Base-by-base conservation (phyloP, 2,797 vertebrate species). In the Acrocephalus scirpaceus region DNA sequence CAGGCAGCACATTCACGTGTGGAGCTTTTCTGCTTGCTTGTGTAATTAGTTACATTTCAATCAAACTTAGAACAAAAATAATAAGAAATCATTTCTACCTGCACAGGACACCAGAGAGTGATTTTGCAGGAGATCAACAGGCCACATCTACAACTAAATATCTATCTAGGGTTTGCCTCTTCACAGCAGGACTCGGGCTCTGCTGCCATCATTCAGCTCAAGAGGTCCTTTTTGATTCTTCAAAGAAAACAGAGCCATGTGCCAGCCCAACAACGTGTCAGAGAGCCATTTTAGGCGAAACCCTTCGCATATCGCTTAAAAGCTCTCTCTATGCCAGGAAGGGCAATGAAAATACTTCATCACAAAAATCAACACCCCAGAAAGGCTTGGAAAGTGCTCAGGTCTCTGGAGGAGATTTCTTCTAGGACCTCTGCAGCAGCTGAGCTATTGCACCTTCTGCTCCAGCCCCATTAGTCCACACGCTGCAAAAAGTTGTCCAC, bases 21-120 rank as follows among this genome's bases (percentile, higher is more conserved):
- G 64, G 44, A 78, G 94, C 38, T 92, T 91, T 93, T 82, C 77
- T 88, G 69, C 20, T 45, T 92, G 70, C 44, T 80, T 13, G 4
- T 86, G 91, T 90, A 97, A 96, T 97, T 95, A 97, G 82, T 90
- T 65, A 96, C 42, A 97, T 96, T 96, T 85, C 86, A 97, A 94
- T 96, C 93, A 97, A 97, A 97, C 66, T 86, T 94, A 91, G 20
- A 91, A 93, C 84, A 95, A 97, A 97, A 98, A 96, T 88, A 96
- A 93, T 92, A 97, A 96, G 93, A 82, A 97, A 94, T 96, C 47
- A 93, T 95, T 96, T 97, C 78, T 93, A 95, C 81, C 86, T 97
- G 73, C 8, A 95, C n/a, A 92, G 76, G 79, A 71, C 67, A 9
- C 84, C 66, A 80, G 95, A 96, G 91, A 94, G 85, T 44, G 66